A percentile compares a stretch with the other conserved stretches of the same genome.
Evolutionary conservation across 2,888 invertebrate species (phyloP).

Genomic region (Ryuthela nishihirai): DNA sequence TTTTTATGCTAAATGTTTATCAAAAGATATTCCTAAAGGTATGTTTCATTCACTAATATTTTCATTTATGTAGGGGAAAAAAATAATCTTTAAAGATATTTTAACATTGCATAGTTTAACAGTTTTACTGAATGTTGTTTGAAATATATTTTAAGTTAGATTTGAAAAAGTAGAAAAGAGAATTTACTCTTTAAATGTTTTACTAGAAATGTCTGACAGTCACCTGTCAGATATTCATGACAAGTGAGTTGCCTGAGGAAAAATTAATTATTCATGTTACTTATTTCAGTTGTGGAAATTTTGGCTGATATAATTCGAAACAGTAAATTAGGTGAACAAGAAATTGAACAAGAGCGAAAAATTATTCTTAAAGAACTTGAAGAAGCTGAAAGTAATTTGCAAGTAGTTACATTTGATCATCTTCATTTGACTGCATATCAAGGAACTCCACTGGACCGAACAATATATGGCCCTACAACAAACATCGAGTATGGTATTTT

Average conservation of each 20-base stretch:
- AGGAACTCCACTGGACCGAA: conserved; percentile 90
- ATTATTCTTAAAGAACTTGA: conserved; percentile 98
- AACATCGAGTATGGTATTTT: conserved; percentile 82
- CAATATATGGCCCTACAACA: conserved; percentile 90
- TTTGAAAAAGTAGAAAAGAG: too few species aligned
- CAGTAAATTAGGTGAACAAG: conserved; percentile 74
- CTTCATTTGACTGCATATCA: conserved; percentile 88
- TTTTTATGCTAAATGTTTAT: conserved; percentile 94
- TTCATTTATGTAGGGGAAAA: too few species aligned
- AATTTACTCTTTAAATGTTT: too few species aligned
- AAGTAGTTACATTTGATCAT: conserved; percentile 98
- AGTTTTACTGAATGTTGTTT: too few species aligned
- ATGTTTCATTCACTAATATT: neutral
- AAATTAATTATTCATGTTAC: neutral
- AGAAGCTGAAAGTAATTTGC: conserved; percentile 87
- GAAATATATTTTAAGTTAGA: too few species aligned
- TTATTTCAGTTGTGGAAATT: conserved; percentile 72
- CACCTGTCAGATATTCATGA: too few species aligned
- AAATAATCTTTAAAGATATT: too few species aligned
- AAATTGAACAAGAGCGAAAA: conserved; percentile 90
- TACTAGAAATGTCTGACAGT: too few species aligned
- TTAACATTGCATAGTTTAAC: too few species aligned
- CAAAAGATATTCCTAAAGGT: conserved; percentile 82
- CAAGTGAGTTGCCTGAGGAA: too few species aligned
- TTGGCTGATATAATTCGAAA: conserved; percentile 95